Conservation (phyloP, 2,113 vertebrate genomes). For the Hydropotes inermis region DNA sequence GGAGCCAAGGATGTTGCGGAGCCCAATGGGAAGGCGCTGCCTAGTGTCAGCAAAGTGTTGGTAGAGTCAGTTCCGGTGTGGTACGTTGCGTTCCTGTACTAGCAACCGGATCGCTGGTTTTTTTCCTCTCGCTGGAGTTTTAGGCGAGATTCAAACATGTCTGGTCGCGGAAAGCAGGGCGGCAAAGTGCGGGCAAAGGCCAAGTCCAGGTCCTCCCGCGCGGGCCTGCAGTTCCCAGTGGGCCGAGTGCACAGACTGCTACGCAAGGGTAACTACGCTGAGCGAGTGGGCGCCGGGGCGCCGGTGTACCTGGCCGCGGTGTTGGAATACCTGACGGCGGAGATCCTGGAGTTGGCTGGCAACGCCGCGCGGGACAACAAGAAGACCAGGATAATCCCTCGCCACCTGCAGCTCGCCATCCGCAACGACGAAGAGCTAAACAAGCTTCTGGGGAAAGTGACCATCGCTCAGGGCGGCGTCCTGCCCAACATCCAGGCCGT, state of each 20-base stretch:
- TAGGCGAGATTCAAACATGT: slow-evolving; percentile 67
- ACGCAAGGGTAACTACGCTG: slow-evolving; percentile 91
- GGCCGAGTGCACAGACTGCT: slow-evolving; percentile 89
- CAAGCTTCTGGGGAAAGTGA: slow-evolving; percentile 92
- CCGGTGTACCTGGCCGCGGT: slow-evolving; percentile 92
- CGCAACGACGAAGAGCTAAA: slow-evolving; percentile 93
- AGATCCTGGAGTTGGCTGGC: slow-evolving; percentile 82
- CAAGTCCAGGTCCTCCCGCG: slow-evolving; percentile 88
- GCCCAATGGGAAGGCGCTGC: slow-evolving; percentile 1
- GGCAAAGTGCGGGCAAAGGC: slow-evolving; percentile 78
- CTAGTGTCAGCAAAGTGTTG: neutral
- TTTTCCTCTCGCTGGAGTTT: neutral
- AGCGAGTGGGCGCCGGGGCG: slow-evolving; percentile 89
- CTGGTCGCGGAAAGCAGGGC: slow-evolving; percentile 87
- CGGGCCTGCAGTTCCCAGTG: slow-evolving; percentile 89
- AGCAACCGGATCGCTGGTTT: accelerated
- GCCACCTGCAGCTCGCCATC: slow-evolving; percentile 91
- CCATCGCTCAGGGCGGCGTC: slow-evolving; percentile 92
- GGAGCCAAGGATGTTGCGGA: neutral
- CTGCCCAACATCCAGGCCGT: slow-evolving; percentile 93
- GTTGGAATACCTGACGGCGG: slow-evolving; percentile 89
- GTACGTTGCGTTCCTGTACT: accelerated
- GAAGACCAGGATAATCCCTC: slow-evolving; percentile 92
- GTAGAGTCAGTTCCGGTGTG: neutral
- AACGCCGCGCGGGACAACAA: slow-evolving; percentile 92